Evolutionary conservation across 2,888 invertebrate species (phyloP), one percentile per base, ranked within the genome.

Genomic region (Salticus scenicus): DNA sequence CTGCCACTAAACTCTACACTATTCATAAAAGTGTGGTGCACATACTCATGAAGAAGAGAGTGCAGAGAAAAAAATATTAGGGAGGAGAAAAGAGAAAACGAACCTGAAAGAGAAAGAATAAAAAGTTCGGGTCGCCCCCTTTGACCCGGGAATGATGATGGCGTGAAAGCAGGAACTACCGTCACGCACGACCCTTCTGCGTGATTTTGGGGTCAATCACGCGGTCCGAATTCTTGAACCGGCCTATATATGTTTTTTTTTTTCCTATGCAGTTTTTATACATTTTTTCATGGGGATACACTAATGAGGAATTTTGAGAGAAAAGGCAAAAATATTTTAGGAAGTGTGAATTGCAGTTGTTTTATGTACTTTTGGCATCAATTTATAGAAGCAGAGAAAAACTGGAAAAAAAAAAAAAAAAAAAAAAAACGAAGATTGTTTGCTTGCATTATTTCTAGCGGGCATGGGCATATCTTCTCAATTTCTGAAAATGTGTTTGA

Each of bases 201-300:
- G 81, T 81, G 81, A 81, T 74, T 81, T 81, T 57, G 81, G 80
- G 81, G 81, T 81, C 81, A 74, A 41, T 74, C 30, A 24, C 51
- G 41, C 30, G 41, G 80, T 71, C 71, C 67, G 72, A 79, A 31
- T 66, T 66, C 33, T 66, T 30, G 4, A 20, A 0, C 12, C 57
- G 57, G 57, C 57, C 57, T 57, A 57, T 24, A 57, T 57, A 57
- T 12, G 24, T 24, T 57, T 57, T 14, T 57, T 24, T 57, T 24
- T 47, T 24, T 57, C 57, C n/a, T n/a, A 24, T 24, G 20, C 20
- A 24, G 57, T 24, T 57, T 47, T 57, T 17, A 5, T 17, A 24
- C 12, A 5, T 57, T 57, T 24, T 57, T 57, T 24, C 24, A 1
- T 5, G 57, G 57, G 17, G 57, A 57, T 57, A 24, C 57, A 17